Evolutionary conservation across 2,888 invertebrate species (phyloP), one percentile per base, ranked within the genome.

Genomic region (Limnephilus marmoratus): DNA sequence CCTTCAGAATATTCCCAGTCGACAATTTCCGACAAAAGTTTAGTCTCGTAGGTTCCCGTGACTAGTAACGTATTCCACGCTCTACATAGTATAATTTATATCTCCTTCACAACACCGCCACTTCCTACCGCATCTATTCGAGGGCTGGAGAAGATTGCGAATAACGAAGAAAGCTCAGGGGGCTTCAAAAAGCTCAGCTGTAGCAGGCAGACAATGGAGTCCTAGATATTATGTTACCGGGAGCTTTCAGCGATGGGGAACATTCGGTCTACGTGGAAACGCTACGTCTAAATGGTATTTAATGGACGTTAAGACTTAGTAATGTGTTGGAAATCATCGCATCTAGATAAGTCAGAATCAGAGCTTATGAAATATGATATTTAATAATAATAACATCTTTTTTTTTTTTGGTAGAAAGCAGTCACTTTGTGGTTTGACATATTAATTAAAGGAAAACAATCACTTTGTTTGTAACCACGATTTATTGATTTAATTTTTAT

Each of bases 171-270:
- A 82, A 82, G 82, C 82, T 82, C 82, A 82, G 82, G 82, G 82
- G 34, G 82, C 34, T 82, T 82, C 82, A 82, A 82, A 82, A 82
- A 31, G 82, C 82, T 82, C 82, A 82, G 34, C 34, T 82, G 34
- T 31, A 34, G 34, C 82, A 31, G 34, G 34, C 82, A 82, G 82
- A 82, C 82, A 82, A 82, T 82, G 82, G 31, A 82, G 82, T 34
- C 82, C 31, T 34, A 82, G 34, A 82, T 82, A 82, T 82, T 82
- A 68, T 68, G 68, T 68, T 68, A 68, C 68, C 24, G 3, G 31
- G 31, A 82, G 31, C 82, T 82, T 82, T 34, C 82, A 82, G 82
- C 31, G 31, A 34, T 31, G 9, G 13, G 82, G 29, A 82, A 82
- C 34, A 82, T 82, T 82, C 34, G 34, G 34, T 34, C 15, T 18